phyloP scores from a whole-genome alignment of 1,140 invertebrate genomes.

The Orius insidiosus region DNA sequence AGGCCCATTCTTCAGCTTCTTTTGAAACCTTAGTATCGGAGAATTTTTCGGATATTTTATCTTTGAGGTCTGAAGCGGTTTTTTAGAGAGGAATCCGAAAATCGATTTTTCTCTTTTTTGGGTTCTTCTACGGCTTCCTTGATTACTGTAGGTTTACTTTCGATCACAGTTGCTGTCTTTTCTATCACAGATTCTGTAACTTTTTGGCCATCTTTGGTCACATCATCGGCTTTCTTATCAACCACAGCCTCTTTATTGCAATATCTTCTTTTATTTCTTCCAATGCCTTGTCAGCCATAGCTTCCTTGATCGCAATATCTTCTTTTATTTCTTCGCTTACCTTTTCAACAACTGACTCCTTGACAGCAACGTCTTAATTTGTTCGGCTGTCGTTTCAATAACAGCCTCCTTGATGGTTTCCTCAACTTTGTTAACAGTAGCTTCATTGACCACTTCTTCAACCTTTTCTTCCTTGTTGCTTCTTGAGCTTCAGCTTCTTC shows the following conservation, averaged over 20 bases:
- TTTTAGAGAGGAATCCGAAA: background rate
- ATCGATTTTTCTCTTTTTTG: conserved; percentile 8
- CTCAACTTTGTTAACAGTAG: no score
- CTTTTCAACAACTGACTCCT: background rate
- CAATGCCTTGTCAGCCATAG: background rate
- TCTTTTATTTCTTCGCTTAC: background rate
- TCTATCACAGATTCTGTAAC: background rate
- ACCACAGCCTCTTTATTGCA: no score
- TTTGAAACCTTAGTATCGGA: no score
- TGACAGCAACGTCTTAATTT: background rate
- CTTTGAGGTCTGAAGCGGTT: no score
- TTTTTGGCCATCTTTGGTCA: no score
- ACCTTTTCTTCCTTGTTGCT: no score
- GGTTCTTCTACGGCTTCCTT: conserved; percentile 11
- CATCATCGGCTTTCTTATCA: no score
- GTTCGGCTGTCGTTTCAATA: background rate
- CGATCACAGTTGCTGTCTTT: conserved; percentile 6
- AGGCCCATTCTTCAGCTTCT: no score
- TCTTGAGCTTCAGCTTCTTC: no score
- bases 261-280: no score
- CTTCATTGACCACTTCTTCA: background rate
- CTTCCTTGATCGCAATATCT: background rate
- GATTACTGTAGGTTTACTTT: conserved; percentile 2
- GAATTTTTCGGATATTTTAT: no score
- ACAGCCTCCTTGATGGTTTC: background rate